Base-by-base conservation (phyloP, 2,797 vertebrate genomes). In the Melanogrammus aeglefinus region DNA sequence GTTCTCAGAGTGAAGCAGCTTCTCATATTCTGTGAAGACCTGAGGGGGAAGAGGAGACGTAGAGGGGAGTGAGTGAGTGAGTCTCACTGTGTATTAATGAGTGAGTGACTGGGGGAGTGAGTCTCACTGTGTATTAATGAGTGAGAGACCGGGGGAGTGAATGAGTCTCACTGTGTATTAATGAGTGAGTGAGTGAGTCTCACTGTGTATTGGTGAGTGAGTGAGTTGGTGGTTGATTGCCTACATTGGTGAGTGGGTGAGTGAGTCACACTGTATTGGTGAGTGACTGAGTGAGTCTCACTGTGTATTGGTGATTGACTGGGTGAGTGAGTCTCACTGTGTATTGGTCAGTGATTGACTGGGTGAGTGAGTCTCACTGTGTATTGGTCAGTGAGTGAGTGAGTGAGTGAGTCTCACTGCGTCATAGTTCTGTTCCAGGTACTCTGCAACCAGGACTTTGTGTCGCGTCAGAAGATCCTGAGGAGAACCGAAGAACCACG, bases 381-480 rank as follows among this genome's bases (percentile, higher is more conserved):
- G 70, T 33, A 31, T 72, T 14, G 21, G 16, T 74, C 2, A 39
- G 74, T 47, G 74, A 18, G 51, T 63, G 51, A 18, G 57, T 66
- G 57, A 8, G 57, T 27, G n/a, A 2, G 39, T 57, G 39, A 14
- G 71, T 12, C 96, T 96, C 94, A 99, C 97, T n/a, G 90, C 92
- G 74, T 99, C 96, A 36, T 99, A 99, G 91, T 99, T 97, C 89
- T 97, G 95, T 88, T 98, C 97, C 84, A 99, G 95, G 92, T 95
- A 98, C 82, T 98, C 95, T 0, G 97, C 96, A 87, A 97, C 97
- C 41, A 97, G 92, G 77, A 95, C 94, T 93, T 99, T 99, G 92
- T 99, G 97, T 93, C 97, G 96, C 0, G 97, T 98, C 85, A 99
- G 91, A 76, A 99, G 94, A 89, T 99, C 97, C 97, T 99, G 88